A percentile compares a stretch with the other conserved stretches of the same genome.
Evolutionary conservation across 2,888 invertebrate species (phyloP).

Genomic region (Phaedon cochleariae): DNA sequence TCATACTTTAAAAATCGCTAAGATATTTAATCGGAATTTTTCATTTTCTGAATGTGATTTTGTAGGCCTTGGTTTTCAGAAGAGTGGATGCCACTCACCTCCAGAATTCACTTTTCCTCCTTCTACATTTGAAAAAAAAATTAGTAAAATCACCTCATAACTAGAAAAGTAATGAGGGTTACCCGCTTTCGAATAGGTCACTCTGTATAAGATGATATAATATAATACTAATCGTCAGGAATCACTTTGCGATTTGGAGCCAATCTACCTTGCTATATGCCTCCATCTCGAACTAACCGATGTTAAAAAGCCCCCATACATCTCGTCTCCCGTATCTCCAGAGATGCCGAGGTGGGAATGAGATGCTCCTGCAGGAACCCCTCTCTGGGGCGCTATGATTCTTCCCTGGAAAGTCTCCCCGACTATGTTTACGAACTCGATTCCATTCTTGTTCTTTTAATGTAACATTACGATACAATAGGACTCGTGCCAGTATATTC

Average conservation of each 20-base stretch:
- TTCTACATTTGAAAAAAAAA: no score
- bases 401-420: slow-evolving; percentile 58
- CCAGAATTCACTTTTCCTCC: no score
- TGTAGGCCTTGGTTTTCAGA: no score
- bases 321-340: slow-evolving; percentile 57
- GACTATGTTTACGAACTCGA: slow-evolving; percentile 60
- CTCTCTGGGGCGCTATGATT: slow-evolving; percentile 62
- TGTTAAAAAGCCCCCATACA: slow-evolving; percentile 61
- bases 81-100: no score
- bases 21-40: no score
- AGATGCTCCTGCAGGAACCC: slow-evolving; percentile 54
- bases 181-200: no score
- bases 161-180: no score
- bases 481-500: slow-evolving; percentile 56
- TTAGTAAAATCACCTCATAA: no score
- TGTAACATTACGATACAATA: slow-evolving; percentile 61
- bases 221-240: no score
- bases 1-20: no score
- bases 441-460: slow-evolving; percentile 61
- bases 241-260: neutral
- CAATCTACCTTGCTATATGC: slow-evolving; percentile 12
- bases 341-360: slow-evolving; percentile 59
- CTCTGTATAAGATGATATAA: no score
- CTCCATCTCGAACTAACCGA: slow-evolving; percentile 51
- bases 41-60: no score